Evolutionary conservation across 2,113 vertebrate species (phyloP).

Genomic region (Ciconia stormi): DNA sequence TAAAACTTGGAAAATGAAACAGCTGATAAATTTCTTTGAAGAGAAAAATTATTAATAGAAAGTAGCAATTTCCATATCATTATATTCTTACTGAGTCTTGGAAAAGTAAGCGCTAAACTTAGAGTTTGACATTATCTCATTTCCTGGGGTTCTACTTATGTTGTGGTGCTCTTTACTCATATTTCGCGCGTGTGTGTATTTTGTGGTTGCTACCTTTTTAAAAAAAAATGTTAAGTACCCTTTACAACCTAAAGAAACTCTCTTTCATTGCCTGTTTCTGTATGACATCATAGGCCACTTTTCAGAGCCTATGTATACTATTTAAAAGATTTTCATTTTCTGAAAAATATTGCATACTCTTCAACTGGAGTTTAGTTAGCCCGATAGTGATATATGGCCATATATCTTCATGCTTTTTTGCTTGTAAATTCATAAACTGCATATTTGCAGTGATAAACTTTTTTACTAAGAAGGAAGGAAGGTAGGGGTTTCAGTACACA

Average conservation of each 20-base stretch:
- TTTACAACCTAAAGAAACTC: neutral
- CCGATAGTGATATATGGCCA: neutral
- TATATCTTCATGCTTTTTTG: neutral
- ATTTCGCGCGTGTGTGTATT: neutral
- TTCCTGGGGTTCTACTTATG: conserved; percentile 5
- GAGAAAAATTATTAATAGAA: conserved; percentile 1
- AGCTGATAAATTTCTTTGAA: neutral
- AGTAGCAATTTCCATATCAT: neutral
- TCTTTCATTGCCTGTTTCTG: neutral
- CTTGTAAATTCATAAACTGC: neutral
- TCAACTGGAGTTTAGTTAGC: neutral
- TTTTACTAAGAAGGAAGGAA: neutral
- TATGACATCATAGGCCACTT: neutral
- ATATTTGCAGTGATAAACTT: neutral
- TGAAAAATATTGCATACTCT: neutral
- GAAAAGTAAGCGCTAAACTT: neutral
- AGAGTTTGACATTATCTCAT: conserved; percentile 24
- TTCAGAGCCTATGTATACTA: neutral
- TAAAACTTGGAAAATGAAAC: neutral
- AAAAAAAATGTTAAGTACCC: neutral
- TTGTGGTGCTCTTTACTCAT: neutral
- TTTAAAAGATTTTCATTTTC: neutral
- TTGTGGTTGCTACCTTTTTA: neutral
- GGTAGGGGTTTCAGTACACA: neutral
- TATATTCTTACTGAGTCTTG: neutral